A percentile compares a stretch with the other conserved stretches of the same genome.
Conservation (phyloP, 2,888 invertebrate genomes). For the Lottia gigantea region DNA sequence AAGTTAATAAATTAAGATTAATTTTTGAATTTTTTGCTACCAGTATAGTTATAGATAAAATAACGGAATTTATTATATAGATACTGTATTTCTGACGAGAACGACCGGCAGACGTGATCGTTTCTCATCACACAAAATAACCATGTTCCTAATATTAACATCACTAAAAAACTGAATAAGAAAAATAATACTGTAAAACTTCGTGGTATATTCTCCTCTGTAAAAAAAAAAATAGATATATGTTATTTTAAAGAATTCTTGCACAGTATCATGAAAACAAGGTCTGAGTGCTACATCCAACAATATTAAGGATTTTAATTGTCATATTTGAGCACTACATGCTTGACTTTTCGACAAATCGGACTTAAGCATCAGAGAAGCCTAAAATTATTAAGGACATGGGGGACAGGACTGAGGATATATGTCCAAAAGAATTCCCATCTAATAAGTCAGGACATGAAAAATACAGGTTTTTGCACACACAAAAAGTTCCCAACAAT, state of each 20-base stretch:
- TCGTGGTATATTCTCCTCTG: constrained; percentile 53
- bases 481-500: too few relatives aligned
- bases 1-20: not conserved
- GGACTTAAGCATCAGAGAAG: too few relatives aligned
- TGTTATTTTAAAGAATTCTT: not conserved
- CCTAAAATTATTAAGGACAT: too few relatives aligned
- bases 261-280: too few relatives aligned
- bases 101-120: constrained; percentile 28
- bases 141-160: constrained; percentile 47
- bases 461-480: not conserved
- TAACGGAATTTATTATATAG: constrained; percentile 42
- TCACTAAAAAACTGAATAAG: constrained; percentile 40
- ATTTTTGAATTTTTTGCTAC: constrained; percentile 31
- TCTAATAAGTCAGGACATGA: too few relatives aligned
- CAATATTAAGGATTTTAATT: too few relatives aligned
- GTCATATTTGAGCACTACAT: too few relatives aligned
- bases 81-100: constrained; percentile 35
- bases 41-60: constrained; percentile 46
- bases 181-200: constrained; percentile 45
- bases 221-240: constrained; percentile 26
- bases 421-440: not conserved
- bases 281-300: too few relatives aligned
- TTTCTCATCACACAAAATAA: constrained; percentile 46
- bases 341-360: too few relatives aligned
- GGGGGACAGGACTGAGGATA: too few relatives aligned